Percentiles rank a stretch among this genome's conserved stretches.
phyloP scores from a whole-genome alignment of 2,888 invertebrate genomes.

The Euzophera pinguis region DNA sequence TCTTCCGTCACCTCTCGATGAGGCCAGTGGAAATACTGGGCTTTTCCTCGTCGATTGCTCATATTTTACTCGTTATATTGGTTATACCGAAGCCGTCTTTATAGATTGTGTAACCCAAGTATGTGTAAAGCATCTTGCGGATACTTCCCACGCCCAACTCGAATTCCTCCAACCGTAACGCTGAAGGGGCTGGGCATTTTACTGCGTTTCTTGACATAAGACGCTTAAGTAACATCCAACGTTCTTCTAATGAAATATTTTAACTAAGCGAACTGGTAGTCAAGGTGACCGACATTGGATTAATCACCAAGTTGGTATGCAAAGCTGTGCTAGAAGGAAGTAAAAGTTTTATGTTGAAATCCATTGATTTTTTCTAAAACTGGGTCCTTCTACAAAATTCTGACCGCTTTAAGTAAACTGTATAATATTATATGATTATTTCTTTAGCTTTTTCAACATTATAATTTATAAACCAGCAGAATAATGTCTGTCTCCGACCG shows the following conservation, averaged over 20 bases:
- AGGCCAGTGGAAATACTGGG: background rate
- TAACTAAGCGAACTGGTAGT: constrained; percentile 17
- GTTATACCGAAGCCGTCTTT: constrained; percentile 56
- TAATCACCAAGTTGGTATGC: constrained; percentile 20
- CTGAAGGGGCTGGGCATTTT: constrained; percentile 68
- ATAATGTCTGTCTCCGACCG: no score
- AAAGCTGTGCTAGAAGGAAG: constrained; percentile 20
- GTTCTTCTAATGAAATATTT: constrained; percentile 27
- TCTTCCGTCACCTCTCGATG: constrained; percentile 4
- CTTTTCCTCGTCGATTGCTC: constrained; percentile 15
- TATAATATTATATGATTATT: no score
- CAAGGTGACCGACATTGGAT: constrained; percentile 23
- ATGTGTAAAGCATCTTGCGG: constrained; percentile 57
- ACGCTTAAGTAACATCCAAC: constrained; percentile 45
- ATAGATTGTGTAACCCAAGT: constrained; percentile 73
- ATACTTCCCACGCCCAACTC: constrained; percentile 70
- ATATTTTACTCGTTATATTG: constrained; percentile 30
- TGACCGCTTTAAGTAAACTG: no score
- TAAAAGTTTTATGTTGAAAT: constrained; percentile 16
- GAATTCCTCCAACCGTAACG: constrained; percentile 67
- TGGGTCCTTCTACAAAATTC: no score
- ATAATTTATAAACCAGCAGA: no score
- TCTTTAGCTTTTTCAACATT: no score
- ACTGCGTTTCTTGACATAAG: constrained; percentile 57
- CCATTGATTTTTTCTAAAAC: no score